Evolutionary conservation across 2,888 invertebrate genomes (phyloP).

Genomic region (Sarcophaga caerulescens): DNA sequence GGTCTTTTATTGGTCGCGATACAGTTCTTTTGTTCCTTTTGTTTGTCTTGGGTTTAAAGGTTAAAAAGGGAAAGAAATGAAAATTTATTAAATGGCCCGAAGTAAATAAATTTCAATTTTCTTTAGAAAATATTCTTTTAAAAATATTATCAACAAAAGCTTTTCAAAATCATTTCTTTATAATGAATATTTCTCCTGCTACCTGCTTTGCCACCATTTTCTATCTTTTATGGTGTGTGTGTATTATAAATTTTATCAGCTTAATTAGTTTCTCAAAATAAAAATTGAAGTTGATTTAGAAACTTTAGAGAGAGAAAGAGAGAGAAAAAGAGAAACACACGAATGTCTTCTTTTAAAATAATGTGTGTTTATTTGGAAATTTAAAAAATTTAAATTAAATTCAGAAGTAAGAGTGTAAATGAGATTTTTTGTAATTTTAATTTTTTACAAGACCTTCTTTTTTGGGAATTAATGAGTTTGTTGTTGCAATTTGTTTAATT

Average conservation of each 20-base stretch:
- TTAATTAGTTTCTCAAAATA: slow-evolving; percentile 9
- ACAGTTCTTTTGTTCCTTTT: background rate
- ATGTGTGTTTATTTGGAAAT: slow-evolving; percentile 15
- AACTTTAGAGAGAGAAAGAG: too few relatives aligned
- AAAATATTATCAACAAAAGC: background rate
- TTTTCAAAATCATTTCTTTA: background rate
- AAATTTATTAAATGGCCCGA: slow-evolving; percentile 43
- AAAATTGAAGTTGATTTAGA: background rate
- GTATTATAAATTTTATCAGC: background rate
- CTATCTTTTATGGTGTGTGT: too few relatives aligned
- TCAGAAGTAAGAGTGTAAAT: background rate
- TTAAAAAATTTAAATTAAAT: background rate
- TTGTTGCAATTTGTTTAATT: too few relatives aligned
- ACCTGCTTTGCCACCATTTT: too few relatives aligned
- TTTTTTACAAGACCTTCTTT: background rate
- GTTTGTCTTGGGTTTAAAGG: background rate
- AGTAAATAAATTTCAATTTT: slow-evolving; percentile 52
- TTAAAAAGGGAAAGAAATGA: slow-evolving; percentile 3
- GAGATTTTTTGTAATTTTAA: background rate
- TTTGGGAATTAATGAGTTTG: background rate
- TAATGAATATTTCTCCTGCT: too few relatives aligned
- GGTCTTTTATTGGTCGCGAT: too few relatives aligned
- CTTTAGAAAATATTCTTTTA: background rate
- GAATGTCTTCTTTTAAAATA: background rate
- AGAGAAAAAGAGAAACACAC: too few relatives aligned